Evolutionary conservation across 1,140 invertebrate genomes (phyloP).

Genomic region (Cyphomyrmex costatus): DNA sequence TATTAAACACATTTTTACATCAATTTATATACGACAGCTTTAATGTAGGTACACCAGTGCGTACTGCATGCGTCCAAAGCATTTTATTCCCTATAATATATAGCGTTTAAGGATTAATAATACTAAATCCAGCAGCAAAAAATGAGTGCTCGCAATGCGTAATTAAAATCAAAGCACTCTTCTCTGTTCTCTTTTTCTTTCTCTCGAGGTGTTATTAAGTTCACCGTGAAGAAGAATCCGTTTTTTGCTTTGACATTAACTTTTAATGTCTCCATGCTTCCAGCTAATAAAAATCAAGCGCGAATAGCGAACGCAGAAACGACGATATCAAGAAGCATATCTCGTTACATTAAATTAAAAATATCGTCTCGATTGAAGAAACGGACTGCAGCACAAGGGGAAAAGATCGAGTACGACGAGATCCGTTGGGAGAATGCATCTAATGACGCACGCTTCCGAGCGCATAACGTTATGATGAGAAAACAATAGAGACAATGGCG

Average conservation of each 20-base stretch:
- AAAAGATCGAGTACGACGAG: background rate
- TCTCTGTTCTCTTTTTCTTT: background rate
- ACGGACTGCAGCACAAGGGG: background rate
- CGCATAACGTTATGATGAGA: conserved; percentile 45
- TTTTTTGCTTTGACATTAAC: background rate
- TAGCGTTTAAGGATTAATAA: too few species aligned
- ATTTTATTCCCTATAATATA: too few species aligned
- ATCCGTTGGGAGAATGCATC: background rate
- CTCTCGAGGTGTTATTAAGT: background rate
- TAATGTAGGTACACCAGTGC: too few species aligned
- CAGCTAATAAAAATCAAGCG: conserved; percentile 4
- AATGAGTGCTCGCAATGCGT: background rate
- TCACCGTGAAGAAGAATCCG: background rate
- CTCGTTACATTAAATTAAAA: conserved; percentile 37
- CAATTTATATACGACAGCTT: too few species aligned
- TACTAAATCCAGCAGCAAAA: background rate
- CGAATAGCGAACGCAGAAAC: background rate
- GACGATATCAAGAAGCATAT: background rate
- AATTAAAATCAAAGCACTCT: background rate
- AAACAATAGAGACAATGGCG: conserved; percentile 60
- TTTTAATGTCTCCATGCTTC: background rate
- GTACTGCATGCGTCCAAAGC: too few species aligned
- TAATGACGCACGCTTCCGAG: conserved; percentile 51
- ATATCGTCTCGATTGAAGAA: background rate
- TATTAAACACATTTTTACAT: too few species aligned